Conservation (phyloP, 2,797 vertebrate species). For the Urocyon cinereoargenteus region DNA sequence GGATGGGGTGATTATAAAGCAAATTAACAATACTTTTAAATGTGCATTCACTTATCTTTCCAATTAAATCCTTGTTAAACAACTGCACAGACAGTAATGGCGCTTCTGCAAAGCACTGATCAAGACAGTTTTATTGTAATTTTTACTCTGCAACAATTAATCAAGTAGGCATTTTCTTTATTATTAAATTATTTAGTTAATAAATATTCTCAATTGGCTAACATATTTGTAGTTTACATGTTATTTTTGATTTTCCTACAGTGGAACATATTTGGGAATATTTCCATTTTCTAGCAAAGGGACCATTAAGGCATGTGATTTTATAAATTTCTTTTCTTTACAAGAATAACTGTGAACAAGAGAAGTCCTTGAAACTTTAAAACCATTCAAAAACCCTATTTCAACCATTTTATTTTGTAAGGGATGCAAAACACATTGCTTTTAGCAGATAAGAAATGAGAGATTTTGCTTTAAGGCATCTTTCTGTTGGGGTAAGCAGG, state of each 20-base stretch:
- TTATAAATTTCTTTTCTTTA: constrained; percentile 69
- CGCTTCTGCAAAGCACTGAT: constrained; percentile 92
- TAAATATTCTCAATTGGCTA: constrained; percentile 89
- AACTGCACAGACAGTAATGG: constrained; percentile 93
- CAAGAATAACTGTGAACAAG: constrained; percentile 64
- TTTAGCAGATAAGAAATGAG: constrained; percentile 66
- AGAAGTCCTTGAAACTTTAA: constrained; percentile 75
- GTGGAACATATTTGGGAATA: constrained; percentile 60
- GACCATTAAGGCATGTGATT: constrained; percentile 69
- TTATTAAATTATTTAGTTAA: constrained; percentile 94
- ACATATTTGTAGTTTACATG: constrained; percentile 85
- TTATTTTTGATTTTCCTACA: constrained; percentile 84
- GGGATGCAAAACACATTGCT: constrained; percentile 5
- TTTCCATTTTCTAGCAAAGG: constrained; percentile 71
- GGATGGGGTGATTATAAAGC: constrained; percentile 94
- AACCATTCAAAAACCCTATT: constrained; percentile 61
- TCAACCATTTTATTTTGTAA: constrained; percentile 50
- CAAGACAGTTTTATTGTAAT: constrained; percentile 94
- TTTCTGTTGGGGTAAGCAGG: constrained; percentile 68
- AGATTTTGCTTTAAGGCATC: constrained; percentile 61
- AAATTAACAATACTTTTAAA: constrained; percentile 95
- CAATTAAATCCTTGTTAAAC: constrained; percentile 95
- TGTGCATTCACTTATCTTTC: constrained; percentile 94
- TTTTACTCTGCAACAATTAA: constrained; percentile 93
- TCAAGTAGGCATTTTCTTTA: constrained; percentile 92